Conservation (phyloP, 2,888 invertebrate species). For the Lasioglossum figueresi region DNA sequence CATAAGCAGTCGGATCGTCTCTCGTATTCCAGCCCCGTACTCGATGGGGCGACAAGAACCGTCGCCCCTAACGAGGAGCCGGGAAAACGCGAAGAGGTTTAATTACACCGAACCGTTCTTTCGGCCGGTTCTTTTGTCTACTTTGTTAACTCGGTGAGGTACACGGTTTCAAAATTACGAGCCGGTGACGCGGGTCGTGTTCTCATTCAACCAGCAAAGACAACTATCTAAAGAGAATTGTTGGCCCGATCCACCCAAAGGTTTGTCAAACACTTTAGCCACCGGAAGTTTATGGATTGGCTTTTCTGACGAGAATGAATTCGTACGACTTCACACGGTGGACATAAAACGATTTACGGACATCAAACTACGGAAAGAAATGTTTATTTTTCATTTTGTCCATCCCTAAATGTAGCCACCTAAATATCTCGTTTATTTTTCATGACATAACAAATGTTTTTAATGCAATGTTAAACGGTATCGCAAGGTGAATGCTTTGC, state of each 20-base stretch:
- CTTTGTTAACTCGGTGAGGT: constrained; percentile 3
- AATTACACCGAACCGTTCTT: constrained; percentile 44
- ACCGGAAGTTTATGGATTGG: neutral
- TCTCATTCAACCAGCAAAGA: neutral
- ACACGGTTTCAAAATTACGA: neutral
- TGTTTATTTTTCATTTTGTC: too few relatives aligned
- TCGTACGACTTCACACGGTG: too few relatives aligned
- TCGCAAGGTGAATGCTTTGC: too few relatives aligned
- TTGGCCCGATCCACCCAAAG: neutral
- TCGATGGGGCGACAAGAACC: neutral
- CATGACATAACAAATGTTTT: too few relatives aligned
- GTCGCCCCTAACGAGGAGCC: constrained; percentile 36
- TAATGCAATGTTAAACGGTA: too few relatives aligned
- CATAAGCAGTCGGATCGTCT: neutral
- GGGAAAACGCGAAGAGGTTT: constrained; percentile 42
- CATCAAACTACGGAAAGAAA: too few relatives aligned
- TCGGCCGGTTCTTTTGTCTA: neutral
- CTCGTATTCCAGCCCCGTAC: neutral
- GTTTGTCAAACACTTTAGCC: neutral
- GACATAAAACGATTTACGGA: too few relatives aligned
- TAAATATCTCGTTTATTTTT: too few relatives aligned
- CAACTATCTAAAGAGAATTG: neutral
- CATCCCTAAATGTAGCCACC: too few relatives aligned
- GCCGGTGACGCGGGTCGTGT: neutral
- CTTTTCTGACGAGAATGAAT: too few relatives aligned